These are phyloP conservation scores for Caenorhabditis latens DNA, from an alignment of 1,140 invertebrate species.

Conservation along the genomic window DNA sequence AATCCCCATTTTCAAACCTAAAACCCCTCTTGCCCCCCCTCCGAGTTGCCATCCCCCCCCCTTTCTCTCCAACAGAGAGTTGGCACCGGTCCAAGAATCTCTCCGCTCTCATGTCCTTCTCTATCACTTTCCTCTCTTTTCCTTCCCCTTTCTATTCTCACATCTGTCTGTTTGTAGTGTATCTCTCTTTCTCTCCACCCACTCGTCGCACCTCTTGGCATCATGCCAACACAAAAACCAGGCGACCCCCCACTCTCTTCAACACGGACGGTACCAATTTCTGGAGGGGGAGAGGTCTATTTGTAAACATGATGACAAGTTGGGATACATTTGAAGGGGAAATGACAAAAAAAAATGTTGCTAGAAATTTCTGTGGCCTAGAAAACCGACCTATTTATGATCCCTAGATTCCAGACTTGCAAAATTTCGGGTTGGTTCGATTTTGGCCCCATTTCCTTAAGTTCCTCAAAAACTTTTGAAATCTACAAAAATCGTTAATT, in stretches of 20 bases:
- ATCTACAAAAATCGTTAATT: too few species aligned
- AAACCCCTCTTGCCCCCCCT: neutral
- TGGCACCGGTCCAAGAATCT: slow-evolving; percentile 42
- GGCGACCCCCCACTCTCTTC: neutral
- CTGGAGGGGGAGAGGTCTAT: neutral
- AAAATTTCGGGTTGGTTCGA: too few species aligned
- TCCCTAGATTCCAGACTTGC: too few species aligned
- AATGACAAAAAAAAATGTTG: too few species aligned
- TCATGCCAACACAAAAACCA: slow-evolving; percentile 5
- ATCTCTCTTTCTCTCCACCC: neutral
- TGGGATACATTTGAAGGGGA: too few species aligned
- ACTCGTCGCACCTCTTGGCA: slow-evolving; percentile 40
- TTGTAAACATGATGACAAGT: neutral
- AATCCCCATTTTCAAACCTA: neutral
- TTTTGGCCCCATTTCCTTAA: too few species aligned
- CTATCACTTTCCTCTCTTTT: neutral
- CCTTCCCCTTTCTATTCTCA: neutral
- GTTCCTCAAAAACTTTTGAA: too few species aligned
- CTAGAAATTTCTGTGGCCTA: too few species aligned
- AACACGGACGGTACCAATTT: neutral
- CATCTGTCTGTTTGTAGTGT: slow-evolving; percentile 29
- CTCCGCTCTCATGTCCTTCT: neutral
- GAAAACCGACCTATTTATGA: too few species aligned
- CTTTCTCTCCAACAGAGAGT: slow-evolving; percentile 16
- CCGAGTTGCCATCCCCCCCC: neutral